Base-by-base conservation (phyloP, 2,888 invertebrate species). In the Leucozona laternaria region DNA sequence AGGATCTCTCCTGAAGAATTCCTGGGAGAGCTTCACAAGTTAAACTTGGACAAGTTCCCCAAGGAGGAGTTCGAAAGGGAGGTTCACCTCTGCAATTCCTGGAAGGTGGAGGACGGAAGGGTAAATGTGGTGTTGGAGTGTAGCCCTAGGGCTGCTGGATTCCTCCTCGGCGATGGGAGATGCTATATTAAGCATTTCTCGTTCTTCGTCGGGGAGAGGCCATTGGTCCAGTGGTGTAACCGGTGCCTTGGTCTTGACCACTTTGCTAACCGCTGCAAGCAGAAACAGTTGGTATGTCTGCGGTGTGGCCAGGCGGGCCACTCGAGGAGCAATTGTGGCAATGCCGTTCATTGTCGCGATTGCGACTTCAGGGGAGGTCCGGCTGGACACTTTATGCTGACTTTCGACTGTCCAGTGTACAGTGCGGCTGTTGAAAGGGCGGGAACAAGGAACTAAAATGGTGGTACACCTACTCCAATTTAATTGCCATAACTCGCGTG, bases 281-380 rank as follows among this genome's bases (percentile, higher is more conserved):
- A 34, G 6, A 11, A 5, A 1, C 11, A 37, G 34, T 2, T 11
- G 1, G 34, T 37, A 0, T 50, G 22, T 11, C 4, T 7, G 11
- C 20, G 17, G 8, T 50, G 50, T 50, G 50, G 50, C 2, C 50
- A 50, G 50, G 20, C 17, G 50, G 22, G 50, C 1, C 20, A 20
- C 50, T 11, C 22, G 2, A 5, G 7, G 31, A 6, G 2, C 7
- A 7, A 6, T 31, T 31, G 31, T 7, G 7, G 6, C 7, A 31
- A 31, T 28, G 48, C 8, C 7, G 11, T 10, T 11, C 34, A 37
- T 0, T 58, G 58, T 34, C 34, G 58, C 58, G 17, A 17, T 58
- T 34, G 58, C 31, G 34, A 34, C 34, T 17, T 72, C 31, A 60
- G 81, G 40, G 20, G 64, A 11, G 53, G 55, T 25, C 55, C 73